Base-by-base conservation (phyloP, 2,888 invertebrate species). In the Agapostemon virescens region DNA sequence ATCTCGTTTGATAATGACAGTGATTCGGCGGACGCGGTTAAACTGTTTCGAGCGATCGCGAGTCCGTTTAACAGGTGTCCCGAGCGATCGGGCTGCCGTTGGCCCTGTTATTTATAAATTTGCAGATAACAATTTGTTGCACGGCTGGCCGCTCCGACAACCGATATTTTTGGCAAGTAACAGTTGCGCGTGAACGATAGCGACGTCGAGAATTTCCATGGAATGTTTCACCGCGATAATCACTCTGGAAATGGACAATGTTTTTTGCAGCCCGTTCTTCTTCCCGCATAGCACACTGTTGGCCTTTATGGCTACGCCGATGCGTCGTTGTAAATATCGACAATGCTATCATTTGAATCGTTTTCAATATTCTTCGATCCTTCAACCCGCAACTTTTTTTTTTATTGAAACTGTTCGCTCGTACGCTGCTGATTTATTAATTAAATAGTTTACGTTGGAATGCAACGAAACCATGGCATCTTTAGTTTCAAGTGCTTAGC, bases 21-120 rank as follows among this genome's bases (percentile, higher is more conserved):
- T 9, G 33, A 61, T 61, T 61, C 33, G 61, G 20, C 33, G 20
- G 17, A 55, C 33, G 33, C 61, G 61, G 61, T 61, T 61, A 20
- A 61, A 61, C 26, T 38, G 79, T 26, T 49, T 45, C 63, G 52
- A 69, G 61, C 49, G 38, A 71, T 79, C 45, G 23, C 45, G 69
- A 68, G 61, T 79, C 42, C 72, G 40, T 38, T 69, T 69, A 77
- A 77, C 77, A 76, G 69, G 69, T 69, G 69, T 38, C 40, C 61
- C 49, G 49, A 4, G 40, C 15, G 20, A 52, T 64, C 64, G 61
- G 33, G 33, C 33, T 20, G 61, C 30, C 9, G 61, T 4, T 26
- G 61, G 4, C 33, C 30, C 61, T 33, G 63, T 63, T 58, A 66
- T 67, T 36, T 63, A 63, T 36, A 33, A 36, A 63, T 63, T 63